A percentile compares a stretch with the other conserved stretches of the same genome.
These are phyloP conservation scores for Cloeon dipterum DNA, from an alignment of 2,888 invertebrate genomes.

Conservation along the genomic window DNA sequence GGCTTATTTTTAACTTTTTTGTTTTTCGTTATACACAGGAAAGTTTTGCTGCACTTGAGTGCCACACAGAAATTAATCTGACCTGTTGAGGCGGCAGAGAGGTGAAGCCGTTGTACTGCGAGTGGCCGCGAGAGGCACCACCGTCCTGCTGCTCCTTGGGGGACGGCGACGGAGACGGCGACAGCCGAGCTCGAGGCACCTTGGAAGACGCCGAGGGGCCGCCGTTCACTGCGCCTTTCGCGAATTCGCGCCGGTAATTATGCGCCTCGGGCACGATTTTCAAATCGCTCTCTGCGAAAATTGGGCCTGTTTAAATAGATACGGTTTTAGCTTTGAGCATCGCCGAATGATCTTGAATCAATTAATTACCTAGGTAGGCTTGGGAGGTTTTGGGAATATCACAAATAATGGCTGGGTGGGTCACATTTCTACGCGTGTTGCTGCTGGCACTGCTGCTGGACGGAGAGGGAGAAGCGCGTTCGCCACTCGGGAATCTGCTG, in stretches of 20 bases:
- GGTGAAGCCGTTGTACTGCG: neutral
- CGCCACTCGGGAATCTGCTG: constrained; percentile 1
- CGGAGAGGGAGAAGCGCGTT: neutral
- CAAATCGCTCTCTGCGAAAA: neutral
- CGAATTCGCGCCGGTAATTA: neutral
- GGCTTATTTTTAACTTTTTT: no score
- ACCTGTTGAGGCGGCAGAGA: neutral
- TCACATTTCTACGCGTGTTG: constrained; percentile 11
- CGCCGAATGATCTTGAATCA: no score
- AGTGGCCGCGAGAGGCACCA: neutral
- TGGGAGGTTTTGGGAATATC: constrained; percentile 27
- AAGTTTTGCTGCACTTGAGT: no score
- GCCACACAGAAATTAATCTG: no score
- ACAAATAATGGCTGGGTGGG: constrained; percentile 30
- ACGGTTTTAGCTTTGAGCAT: no score
- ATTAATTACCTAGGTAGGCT: constrained; percentile 14
- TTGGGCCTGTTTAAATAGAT: neutral
- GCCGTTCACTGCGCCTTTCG: neutral
- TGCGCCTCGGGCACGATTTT: neutral
- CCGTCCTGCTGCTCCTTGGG: neutral
- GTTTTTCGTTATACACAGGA: no score
- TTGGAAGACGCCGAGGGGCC: neutral
- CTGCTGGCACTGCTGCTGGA: neutral
- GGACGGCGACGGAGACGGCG: neutral
- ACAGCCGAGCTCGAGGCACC: neutral